Percentiles rank a stretch among this genome's conserved stretches.
These are phyloP conservation scores for Plagiodera versicolora DNA, from an alignment of 2,888 invertebrate species.

Conservation along the genomic window DNA sequence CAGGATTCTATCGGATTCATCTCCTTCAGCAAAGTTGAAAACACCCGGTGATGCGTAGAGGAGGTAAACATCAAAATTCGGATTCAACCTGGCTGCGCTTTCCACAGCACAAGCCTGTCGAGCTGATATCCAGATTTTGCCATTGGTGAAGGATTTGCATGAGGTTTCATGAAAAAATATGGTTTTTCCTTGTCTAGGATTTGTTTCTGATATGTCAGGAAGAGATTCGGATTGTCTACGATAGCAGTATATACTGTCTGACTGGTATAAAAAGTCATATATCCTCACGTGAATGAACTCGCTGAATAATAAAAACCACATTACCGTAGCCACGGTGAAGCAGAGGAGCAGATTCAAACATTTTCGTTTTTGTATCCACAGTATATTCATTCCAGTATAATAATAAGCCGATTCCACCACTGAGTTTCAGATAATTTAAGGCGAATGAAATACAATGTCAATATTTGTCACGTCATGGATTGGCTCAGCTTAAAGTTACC, in stretches of 20 bases:
- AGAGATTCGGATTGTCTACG: slow-evolving; percentile 38
- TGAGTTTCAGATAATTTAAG: too few relatives aligned
- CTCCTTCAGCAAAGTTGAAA: slow-evolving; percentile 36
- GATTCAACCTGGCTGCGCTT: slow-evolving; percentile 66
- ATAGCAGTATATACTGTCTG: slow-evolving; percentile 44
- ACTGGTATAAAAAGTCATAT: slow-evolving; percentile 36
- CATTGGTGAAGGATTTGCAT: slow-evolving; percentile 54
- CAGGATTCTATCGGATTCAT: slow-evolving; percentile 48
- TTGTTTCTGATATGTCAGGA: slow-evolving; percentile 44
- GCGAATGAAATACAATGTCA: too few relatives aligned
- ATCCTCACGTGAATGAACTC: slow-evolving; percentile 22
- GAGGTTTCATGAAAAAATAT: slow-evolving; percentile 73
- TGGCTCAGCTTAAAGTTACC: too few relatives aligned
- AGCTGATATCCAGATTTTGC: slow-evolving; percentile 56
- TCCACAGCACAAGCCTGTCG: slow-evolving; percentile 71
- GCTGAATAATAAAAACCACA: slow-evolving; percentile 2
- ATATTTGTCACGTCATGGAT: too few relatives aligned
- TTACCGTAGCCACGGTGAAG: slow-evolving; percentile 8
- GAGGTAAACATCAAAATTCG: slow-evolving; percentile 60
- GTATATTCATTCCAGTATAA: slow-evolving; percentile 19
- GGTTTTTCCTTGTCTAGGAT: slow-evolving; percentile 51
- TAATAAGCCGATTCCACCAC: too few relatives aligned
- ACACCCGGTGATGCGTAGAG: slow-evolving; percentile 58
- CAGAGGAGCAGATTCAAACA: slow-evolving; percentile 24
- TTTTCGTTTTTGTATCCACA: slow-evolving; percentile 23